Base-by-base conservation (phyloP, 2,888 invertebrate species). In the Hylaea fasciaria region DNA sequence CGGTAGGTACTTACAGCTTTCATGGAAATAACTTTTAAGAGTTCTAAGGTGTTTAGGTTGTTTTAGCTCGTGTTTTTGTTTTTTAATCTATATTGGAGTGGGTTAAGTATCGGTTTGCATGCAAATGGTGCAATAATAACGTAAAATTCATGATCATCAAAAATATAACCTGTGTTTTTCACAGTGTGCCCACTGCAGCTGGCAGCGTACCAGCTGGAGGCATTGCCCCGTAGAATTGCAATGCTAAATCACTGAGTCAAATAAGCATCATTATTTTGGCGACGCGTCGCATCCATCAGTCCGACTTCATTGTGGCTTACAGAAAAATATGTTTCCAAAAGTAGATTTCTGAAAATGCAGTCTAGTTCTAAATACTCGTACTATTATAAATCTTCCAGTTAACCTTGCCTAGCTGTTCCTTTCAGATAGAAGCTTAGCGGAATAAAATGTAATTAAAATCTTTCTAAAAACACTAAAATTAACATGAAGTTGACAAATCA, bases 11-110 rank as follows among this genome's bases (percentile, higher is more conserved):
- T n/a, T n/a, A n/a, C n/a, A n/a, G n/a, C 62, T 63, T 65, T 65
- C 53, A 65, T 61, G 58, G 60, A 66, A 67, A 63, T 63, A 67
- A 60, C n/a, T 65, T 65, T 50, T 35, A 49, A 10, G 29, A 53
- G 43, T 66, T 64, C 51, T 50, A 43, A 39, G 40, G 17, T 57
- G 56, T 29, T 50, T 45, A 14, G n/a, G 12, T 40, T 14, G 5
- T 37, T n/a, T n/a, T n/a, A n/a, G 37, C 37, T 37, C 37, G 37
- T 37, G n/a, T 37, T 37, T 37, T 37, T 37, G 37, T 37, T 37
- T 37, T 37, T n/a, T 37, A 4, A 12, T 37, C 12, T 3, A 37
- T 37, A 11, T 35, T 11, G 5, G 10, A 10, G 2, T 35, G 28
- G 28, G 4, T n/a, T n/a, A n/a, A n/a, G n/a, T n/a, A n/a, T n/a